These are phyloP conservation scores for Thinocorus orbignyianus DNA, from an alignment of 2,113 vertebrate species.

Conservation along the genomic window DNA sequence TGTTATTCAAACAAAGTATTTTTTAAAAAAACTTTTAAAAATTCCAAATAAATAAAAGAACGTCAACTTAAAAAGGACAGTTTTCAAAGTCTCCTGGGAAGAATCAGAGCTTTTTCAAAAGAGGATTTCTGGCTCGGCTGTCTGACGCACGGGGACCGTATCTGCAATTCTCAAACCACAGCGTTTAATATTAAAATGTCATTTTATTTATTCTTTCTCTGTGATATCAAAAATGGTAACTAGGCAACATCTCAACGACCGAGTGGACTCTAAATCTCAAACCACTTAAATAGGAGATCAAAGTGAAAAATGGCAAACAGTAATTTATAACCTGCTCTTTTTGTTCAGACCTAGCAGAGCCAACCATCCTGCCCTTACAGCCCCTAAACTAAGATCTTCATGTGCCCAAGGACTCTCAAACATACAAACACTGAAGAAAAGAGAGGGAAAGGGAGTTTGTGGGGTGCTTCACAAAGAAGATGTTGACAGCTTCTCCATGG, in stretches of 20 bases:
- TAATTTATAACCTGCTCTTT: neutral
- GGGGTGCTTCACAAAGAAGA: neutral
- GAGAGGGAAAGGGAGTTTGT: neutral
- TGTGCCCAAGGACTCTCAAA: neutral
- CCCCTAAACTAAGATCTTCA: neutral
- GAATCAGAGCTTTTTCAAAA: neutral
- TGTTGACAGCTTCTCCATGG: neutral
- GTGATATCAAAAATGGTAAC: slow-evolving; percentile 16
- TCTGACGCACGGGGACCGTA: neutral
- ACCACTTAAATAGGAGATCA: neutral
- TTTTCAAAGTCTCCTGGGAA: neutral
- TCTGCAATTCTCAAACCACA: neutral
- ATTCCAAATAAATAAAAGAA: too few relatives aligned
- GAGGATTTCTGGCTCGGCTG: neutral
- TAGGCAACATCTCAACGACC: neutral
- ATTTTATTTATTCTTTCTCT: neutral
- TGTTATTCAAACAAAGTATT: neutral
- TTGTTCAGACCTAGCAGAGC: neutral
- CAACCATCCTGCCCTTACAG: neutral
- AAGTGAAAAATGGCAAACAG: neutral
- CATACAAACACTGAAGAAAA: neutral
- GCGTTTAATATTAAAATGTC: slow-evolving; percentile 4
- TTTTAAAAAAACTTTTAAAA: too few relatives aligned
- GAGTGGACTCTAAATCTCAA: neutral
- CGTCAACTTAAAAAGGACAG: neutral